phyloP scores from a whole-genome alignment of 2,888 invertebrate species.

The Netelia inedita region DNA sequence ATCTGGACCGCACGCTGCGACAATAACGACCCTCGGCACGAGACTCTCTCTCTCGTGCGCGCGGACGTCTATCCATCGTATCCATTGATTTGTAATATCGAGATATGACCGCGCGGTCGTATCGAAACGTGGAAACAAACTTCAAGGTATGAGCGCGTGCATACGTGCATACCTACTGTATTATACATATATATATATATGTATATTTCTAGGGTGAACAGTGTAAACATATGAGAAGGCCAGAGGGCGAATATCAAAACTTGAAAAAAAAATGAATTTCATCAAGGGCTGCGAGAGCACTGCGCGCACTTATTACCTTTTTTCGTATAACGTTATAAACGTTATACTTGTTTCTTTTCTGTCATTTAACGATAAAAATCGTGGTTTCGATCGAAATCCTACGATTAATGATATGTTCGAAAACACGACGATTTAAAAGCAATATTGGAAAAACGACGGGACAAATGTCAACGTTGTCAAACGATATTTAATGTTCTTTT shows the following conservation, averaged over 20 bases:
- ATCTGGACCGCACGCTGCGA: slow-evolving; percentile 59
- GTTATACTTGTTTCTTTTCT: too few species aligned
- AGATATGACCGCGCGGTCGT: slow-evolving; percentile 65
- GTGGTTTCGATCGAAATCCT: too few species aligned
- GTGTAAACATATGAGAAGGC: neutral
- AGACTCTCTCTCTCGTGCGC: neutral
- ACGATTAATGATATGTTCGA: too few species aligned
- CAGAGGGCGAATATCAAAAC: neutral
- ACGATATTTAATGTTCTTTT: too few species aligned
- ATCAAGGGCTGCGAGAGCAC: neutral
- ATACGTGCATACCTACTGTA: neutral
- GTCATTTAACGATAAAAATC: too few species aligned
- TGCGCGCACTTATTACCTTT: too few species aligned
- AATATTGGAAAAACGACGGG: too few species aligned
- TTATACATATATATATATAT: neutral
- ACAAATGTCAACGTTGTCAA: too few species aligned
- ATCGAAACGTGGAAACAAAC: slow-evolving; percentile 65
- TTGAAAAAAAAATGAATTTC: neutral
- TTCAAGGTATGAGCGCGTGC: neutral
- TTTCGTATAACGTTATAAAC: too few species aligned
- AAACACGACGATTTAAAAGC: too few species aligned
- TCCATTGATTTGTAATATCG: slow-evolving; percentile 76
- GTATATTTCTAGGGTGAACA: neutral
- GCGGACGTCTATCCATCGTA: slow-evolving; percentile 55
- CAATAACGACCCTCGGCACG: slow-evolving; percentile 62